A percentile compares a stretch with the other conserved stretches of the same genome.
Evolutionary conservation across 2,113 vertebrate species (phyloP).

Genomic region (Lophotis ruficrista): DNA sequence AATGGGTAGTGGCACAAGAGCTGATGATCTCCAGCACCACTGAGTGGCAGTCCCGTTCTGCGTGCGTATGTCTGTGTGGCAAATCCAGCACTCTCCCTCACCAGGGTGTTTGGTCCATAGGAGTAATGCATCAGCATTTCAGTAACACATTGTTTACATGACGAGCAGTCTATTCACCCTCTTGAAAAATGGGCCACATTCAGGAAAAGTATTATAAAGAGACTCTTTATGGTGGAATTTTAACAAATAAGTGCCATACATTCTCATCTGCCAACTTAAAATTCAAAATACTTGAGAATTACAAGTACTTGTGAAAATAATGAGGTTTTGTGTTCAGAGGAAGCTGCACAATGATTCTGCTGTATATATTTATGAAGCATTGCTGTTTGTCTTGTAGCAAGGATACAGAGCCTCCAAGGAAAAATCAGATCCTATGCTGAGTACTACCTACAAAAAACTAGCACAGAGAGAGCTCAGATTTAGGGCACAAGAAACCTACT

Average conservation of each 20-base stretch:
- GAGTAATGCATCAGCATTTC: background rate
- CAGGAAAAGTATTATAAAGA: slow-evolving; percentile 10
- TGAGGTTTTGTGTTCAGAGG: background rate
- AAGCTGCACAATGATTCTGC: slow-evolving; percentile 4
- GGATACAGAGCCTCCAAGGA: background rate
- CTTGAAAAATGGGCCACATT: slow-evolving; percentile 14
- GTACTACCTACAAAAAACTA: background rate
- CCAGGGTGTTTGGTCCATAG: background rate
- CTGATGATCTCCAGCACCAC: background rate
- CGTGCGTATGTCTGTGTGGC: fast-evolving
- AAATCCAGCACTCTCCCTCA: background rate
- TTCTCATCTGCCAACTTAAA: background rate
- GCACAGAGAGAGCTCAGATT: background rate
- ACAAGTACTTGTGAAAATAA: slow-evolving; percentile 18
- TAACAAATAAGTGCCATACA: background rate
- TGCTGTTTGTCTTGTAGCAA: background rate
- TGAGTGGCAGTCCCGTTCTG: background rate
- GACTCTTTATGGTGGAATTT: background rate
- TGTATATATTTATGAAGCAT: background rate
- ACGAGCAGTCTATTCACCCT: background rate
- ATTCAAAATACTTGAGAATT: background rate
- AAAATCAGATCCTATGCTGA: background rate
- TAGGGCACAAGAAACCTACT: background rate
- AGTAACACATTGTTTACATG: background rate
- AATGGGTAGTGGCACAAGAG: background rate